Evolutionary conservation across 64 coral and sea anemone genomes (phyloP), one percentile per base, ranked within the genome.

Genomic region (Montipora cactus): DNA sequence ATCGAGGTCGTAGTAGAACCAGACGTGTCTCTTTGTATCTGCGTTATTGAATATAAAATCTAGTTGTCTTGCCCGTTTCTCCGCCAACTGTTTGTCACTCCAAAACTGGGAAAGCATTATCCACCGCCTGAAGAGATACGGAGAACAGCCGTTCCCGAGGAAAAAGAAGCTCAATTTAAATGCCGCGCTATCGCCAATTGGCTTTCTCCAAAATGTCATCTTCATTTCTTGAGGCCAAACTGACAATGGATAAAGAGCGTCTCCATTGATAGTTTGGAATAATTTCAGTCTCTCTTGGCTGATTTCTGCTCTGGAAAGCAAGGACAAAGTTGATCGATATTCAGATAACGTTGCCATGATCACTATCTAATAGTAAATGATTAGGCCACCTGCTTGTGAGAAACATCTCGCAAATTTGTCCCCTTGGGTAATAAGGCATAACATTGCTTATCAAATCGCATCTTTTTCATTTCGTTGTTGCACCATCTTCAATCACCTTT

Each of bases 201-300:
- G 75, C 48, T 90, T 90, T 50, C 62, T 80, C 89, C 89, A 90
- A 58, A 80, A 90, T 10, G 74, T 8, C 22, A 50, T 61, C 64
- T 68, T 68, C 15, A 90, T 80, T 76, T 58, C 19, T 25, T 52
- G 28, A 8, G 87, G 87, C 87, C 87, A 89, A 11, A 55, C 47
- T 18, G 72, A 28, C 57, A 49, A 10, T 12, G 11, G 22, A 19
- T 28, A 89, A 77, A 89, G 58, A 49, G 75, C 13, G 12, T 89
- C 74, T 44, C 87, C 87, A 89, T 77, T 55, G 16, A 87, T 71
- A 21, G 68, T 23, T 71, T 21, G 68, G 18, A 71, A 23, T 71
- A 71, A 71, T 71, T 21, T 71, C 4, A 23, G 68, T 21, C 61
- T 64, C 61, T 64, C 61, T 15, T 64, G 61, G 61, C 9, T 64